Conservation (phyloP, 2,888 invertebrate genomes). For the Drymonia ruficornis region DNA sequence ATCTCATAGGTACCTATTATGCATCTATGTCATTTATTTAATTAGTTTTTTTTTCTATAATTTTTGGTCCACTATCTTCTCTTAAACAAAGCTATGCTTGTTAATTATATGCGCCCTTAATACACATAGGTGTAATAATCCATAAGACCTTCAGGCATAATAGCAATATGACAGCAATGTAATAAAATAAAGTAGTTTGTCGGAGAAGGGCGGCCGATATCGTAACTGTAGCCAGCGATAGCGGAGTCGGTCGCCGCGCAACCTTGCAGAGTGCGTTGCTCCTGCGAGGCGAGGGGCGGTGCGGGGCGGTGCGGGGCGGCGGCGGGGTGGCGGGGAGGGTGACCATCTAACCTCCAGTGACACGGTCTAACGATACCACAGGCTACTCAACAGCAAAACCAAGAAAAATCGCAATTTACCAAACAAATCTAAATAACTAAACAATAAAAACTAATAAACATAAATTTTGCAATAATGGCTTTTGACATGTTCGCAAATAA, state of each 20-base stretch:
- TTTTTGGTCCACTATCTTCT: no score
- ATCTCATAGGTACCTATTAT: no score
- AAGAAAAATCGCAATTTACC: slow-evolving; percentile 21
- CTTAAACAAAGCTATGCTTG: neutral
- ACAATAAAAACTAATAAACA: slow-evolving; percentile 10
- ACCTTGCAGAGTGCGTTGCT: slow-evolving; percentile 84
- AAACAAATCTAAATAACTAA: slow-evolving; percentile 2
- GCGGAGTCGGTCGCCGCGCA: slow-evolving; percentile 71
- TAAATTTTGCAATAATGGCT: slow-evolving; percentile 7
- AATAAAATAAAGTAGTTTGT: slow-evolving; percentile 75
- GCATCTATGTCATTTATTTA: no score
- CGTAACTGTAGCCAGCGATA: slow-evolving; percentile 76
- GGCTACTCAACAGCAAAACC: slow-evolving; percentile 41
- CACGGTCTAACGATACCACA: slow-evolving; percentile 60
- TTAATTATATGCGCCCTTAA: slow-evolving; percentile 4
- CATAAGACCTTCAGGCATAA: slow-evolving; percentile 66
- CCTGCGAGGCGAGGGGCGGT: slow-evolving; percentile 51
- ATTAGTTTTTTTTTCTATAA: no score
- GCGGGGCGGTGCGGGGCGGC: slow-evolving; percentile 33
- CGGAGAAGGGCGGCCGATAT: slow-evolving; percentile 81
- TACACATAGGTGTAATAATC: slow-evolving; percentile 36
- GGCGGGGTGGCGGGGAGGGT: slow-evolving; percentile 33
- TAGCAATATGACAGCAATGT: slow-evolving; percentile 71
- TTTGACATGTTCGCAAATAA: slow-evolving; percentile 3
- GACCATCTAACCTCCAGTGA: slow-evolving; percentile 68